Conservation (phyloP, 37 sponge, comb jelly and placozoan species). For the Tethya wilhelma region DNA sequence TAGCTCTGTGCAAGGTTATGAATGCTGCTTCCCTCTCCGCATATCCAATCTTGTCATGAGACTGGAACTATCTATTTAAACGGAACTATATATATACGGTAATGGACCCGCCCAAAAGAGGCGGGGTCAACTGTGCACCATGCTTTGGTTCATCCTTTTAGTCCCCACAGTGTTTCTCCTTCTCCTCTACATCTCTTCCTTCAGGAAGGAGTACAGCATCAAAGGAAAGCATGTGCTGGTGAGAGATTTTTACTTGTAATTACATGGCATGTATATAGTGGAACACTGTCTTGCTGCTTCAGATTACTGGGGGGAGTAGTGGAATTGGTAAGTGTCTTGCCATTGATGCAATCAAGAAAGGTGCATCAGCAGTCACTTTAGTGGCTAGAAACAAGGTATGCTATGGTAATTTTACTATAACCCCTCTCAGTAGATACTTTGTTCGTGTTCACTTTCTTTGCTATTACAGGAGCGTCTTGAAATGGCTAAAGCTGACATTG, state of each 20-base stretch:
- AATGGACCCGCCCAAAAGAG: background rate
- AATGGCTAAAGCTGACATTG: background rate
- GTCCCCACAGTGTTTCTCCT: background rate
- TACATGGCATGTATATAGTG: background rate
- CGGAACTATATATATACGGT: background rate
- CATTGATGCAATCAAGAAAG: conserved; percentile 52
- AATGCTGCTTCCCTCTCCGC: background rate
- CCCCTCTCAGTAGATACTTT: conserved; percentile 6
- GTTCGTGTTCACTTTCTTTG: background rate
- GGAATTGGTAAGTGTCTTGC: conserved; percentile 90
- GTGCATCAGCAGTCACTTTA: conserved; percentile 74
- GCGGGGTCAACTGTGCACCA: background rate
- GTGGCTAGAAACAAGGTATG: conserved; percentile 78
- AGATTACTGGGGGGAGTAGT: conserved; percentile 93
- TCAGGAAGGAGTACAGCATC: conserved; percentile 39
- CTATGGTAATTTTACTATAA: background rate
- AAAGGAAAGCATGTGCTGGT: conserved; percentile 75
- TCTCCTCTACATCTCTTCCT: conserved; percentile 17
- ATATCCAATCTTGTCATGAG: conserved; percentile 11
- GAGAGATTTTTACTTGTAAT: background rate
- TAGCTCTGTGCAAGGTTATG: background rate
- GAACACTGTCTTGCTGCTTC: background rate
- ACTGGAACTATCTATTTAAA: conserved; percentile 26
- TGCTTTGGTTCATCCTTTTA: background rate
- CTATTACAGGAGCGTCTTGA: background rate